Base-by-base conservation (phyloP, 2,888 invertebrate species). In the Acleris literana region DNA sequence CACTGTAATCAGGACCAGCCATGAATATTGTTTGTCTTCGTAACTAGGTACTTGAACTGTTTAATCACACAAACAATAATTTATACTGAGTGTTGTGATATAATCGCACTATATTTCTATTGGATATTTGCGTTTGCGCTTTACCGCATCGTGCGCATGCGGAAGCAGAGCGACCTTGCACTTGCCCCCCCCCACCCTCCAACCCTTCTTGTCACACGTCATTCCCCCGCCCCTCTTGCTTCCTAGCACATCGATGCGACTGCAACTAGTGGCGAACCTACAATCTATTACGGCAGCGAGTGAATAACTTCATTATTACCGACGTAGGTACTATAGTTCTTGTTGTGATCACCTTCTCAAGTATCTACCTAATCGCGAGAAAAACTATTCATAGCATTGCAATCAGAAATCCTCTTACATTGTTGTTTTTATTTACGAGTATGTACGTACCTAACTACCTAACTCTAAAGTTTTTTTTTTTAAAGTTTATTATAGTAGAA, bases 141-240 rank as follows among this genome's bases (percentile, higher is more conserved):
- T 64, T 57, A 46, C 61, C 57, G 52, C 64, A 68, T 68, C 64
- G 61, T 61, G 65, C 63, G 61, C 62, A 72, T 58, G 71, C 75
- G 74, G 74, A 74, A 75, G 70, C 68, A 66, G 43, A 29, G 70
- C 67, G 74, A 73, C 74, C 75, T 76, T 76, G 75, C 69, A 59
- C 44, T 29, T 22, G 18, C 60, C 65, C 51, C 60, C 61, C 63
- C 49, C 64, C 62, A 49, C 54, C 57, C 20, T 25, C 63, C 25
- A 48, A 3, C 59, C 67, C 57, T n/a, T 39, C 65, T 25, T 62
- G 5, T 59, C n/a, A 46, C 61, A 63, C 58, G 56, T 62, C 57
- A 59, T 25, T 43, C 56, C 33, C 61, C 60, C 43, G 46, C 48
- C 39, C 53, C 46, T 11, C 60, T 44, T 39, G n/a, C 58, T 4